phyloP scores from a whole-genome alignment of 2,888 invertebrate species.

The Drosophila ustulata region DNA sequence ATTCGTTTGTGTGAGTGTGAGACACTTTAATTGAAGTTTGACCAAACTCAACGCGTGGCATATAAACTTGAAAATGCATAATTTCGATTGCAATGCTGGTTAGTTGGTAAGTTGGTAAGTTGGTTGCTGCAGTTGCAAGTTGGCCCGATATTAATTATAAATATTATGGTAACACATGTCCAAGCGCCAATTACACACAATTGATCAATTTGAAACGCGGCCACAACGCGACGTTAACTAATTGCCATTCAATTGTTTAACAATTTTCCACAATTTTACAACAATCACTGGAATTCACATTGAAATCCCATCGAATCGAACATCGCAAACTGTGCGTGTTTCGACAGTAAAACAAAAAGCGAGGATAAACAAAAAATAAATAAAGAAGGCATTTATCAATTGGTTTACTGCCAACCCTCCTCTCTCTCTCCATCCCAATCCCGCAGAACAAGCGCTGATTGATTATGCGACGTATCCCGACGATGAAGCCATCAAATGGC shows the following conservation, averaged over 20 bases:
- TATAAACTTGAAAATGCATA: slow-evolving; percentile 73
- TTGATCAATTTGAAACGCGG: slow-evolving; percentile 52
- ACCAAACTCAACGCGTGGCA: slow-evolving; percentile 63
- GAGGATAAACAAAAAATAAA: slow-evolving; percentile 15
- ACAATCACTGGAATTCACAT: slow-evolving; percentile 32
- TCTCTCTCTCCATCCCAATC: neutral
- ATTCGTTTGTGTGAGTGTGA: slow-evolving; percentile 25
- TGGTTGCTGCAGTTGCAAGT: slow-evolving; percentile 7
- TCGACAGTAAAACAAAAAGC: slow-evolving; percentile 9
- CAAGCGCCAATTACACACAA: slow-evolving; percentile 49
- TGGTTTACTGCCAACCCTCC: slow-evolving; percentile 15
- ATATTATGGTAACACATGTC: slow-evolving; percentile 64
- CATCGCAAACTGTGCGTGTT: slow-evolving; percentile 51
- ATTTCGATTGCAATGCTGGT: slow-evolving; percentile 25
- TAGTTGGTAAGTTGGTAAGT: slow-evolving; percentile 5
- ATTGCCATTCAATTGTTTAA: slow-evolving; percentile 58
- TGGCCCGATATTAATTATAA: slow-evolving; percentile 55
- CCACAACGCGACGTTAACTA: slow-evolving; percentile 42
- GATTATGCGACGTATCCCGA: slow-evolving; percentile 66
- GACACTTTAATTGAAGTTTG: slow-evolving; percentile 72
- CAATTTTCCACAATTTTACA: slow-evolving; percentile 54
- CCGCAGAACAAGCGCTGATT: slow-evolving; percentile 66
- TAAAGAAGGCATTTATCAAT: slow-evolving; percentile 56
- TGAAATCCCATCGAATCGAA: slow-evolving; percentile 20
- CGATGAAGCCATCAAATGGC: slow-evolving; percentile 73